Evolutionary conservation across 2,797 vertebrate genomes (phyloP).

Genomic region (Trichosurus vulpecula): DNA sequence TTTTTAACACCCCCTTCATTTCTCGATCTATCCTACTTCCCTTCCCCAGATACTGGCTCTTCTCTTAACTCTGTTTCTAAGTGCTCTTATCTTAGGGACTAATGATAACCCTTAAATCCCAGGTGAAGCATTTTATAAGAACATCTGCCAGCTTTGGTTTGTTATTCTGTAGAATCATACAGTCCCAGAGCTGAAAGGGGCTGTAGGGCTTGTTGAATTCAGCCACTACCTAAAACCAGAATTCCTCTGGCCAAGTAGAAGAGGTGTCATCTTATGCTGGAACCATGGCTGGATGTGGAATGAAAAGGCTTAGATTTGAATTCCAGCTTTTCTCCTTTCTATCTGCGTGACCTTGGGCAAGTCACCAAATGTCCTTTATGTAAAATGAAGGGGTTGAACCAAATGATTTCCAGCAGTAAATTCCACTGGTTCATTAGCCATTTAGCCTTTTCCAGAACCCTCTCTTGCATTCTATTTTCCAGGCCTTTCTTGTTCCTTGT

Average conservation of each 20-base stretch:
- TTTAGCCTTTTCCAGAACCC: neutral
- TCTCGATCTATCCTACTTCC: neutral
- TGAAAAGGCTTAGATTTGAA: neutral
- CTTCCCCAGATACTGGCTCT: neutral
- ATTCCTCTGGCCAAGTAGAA: neutral
- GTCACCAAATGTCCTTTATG: neutral
- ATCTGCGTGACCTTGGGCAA: neutral
- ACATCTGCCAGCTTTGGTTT: neutral
- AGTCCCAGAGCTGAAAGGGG: too few species aligned
- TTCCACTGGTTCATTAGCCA: neutral
- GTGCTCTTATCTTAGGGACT: neutral
- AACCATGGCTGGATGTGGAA: neutral
- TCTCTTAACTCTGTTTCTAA: neutral
- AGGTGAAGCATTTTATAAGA: neutral
- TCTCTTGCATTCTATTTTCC: neutral
- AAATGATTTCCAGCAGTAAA: neutral
- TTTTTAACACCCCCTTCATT: neutral
- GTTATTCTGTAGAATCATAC: neutral
- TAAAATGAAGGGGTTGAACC: neutral
- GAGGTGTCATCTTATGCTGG: neutral
- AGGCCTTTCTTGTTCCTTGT: neutral
- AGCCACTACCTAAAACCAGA: neutral
- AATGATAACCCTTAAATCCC: neutral
- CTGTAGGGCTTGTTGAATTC: neutral
- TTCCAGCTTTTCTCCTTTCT: neutral